Conservation (phyloP, 1,140 invertebrate species). For the Plutomurus gul region DNA sequence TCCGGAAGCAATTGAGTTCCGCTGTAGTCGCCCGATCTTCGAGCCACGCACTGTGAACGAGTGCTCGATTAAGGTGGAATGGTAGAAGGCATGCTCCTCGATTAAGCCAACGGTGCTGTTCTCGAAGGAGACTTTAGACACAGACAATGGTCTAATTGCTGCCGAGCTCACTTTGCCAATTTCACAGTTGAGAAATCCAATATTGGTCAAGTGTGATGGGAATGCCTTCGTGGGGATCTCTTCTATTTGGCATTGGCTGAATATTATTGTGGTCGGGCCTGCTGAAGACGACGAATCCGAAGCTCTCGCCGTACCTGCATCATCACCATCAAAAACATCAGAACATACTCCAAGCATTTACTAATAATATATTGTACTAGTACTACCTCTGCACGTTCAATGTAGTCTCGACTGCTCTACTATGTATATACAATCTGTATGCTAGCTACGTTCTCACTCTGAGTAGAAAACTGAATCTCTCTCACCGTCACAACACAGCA, state of each 20-base stretch:
- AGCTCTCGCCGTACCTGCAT: no score
- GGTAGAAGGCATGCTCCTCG: slow-evolving; percentile 67
- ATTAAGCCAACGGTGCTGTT: slow-evolving; percentile 67
- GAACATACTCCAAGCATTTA: no score
- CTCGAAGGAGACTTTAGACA: slow-evolving; percentile 65
- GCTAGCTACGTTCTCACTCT: no score
- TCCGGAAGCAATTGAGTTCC: slow-evolving; percentile 67
- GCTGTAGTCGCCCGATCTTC: slow-evolving; percentile 58
- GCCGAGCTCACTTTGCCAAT: slow-evolving; percentile 64
- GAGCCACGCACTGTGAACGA: slow-evolving; percentile 67
- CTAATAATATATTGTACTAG: no score
- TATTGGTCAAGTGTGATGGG: slow-evolving; percentile 66
- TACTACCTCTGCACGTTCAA: no score
- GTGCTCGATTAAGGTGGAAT: slow-evolving; percentile 64
- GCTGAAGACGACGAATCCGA: background rate
- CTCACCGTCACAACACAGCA: no score
- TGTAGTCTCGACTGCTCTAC: no score
- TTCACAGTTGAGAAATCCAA: slow-evolving; percentile 65
- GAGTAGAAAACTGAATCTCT: no score
- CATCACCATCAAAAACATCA: no score
- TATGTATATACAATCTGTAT: no score
- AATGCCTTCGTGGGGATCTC: slow-evolving; percentile 60
- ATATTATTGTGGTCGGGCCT: background rate
- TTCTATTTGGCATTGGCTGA: slow-evolving; percentile 16
- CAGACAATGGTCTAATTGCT: slow-evolving; percentile 69